Evolutionary conservation across 2,888 invertebrate genomes (phyloP).

Genomic region (Cataglyphis cursor): DNA sequence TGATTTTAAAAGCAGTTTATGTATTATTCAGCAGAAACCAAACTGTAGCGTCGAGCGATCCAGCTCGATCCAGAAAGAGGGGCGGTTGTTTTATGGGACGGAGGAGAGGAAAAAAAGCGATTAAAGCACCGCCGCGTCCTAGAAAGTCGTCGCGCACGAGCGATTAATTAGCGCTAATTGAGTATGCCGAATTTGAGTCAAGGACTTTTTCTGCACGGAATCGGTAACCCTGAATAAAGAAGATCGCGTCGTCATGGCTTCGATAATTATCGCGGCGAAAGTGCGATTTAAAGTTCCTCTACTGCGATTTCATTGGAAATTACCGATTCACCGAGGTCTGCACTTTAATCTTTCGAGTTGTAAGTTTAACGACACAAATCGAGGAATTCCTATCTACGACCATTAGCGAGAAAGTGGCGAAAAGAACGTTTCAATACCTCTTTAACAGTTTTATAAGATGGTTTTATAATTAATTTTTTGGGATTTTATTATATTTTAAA

Average conservation of each 20-base stretch:
- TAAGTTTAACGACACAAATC: slow-evolving; percentile 8
- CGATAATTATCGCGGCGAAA: slow-evolving; percentile 51
- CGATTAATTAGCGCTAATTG: slow-evolving; percentile 68
- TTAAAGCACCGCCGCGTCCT: slow-evolving; percentile 21
- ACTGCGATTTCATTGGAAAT: slow-evolving; percentile 36
- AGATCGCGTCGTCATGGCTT: slow-evolving; percentile 22
- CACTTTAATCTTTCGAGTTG: slow-evolving; percentile 19
- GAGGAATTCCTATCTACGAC: not conserved
- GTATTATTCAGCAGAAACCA: slow-evolving; percentile 76
- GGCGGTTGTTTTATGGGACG: slow-evolving; percentile 14
- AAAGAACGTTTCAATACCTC: slow-evolving; percentile 4
- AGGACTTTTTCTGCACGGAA: slow-evolving; percentile 41
- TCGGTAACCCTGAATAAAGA: slow-evolving; percentile 43
- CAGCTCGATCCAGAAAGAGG: slow-evolving; percentile 22
- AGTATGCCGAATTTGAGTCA: slow-evolving; percentile 57
- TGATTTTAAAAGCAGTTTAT: slow-evolving; percentile 77
- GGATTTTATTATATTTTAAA: not conserved
- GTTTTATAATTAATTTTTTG: not conserved
- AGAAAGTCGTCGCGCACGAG: slow-evolving; percentile 33
- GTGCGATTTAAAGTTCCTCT: slow-evolving; percentile 37
- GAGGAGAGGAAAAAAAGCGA: slow-evolving; percentile 22
- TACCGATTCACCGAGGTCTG: not conserved
- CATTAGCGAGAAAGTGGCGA: not conserved
- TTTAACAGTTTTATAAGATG: not conserved
- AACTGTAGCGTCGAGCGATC: slow-evolving; percentile 47